Evolutionary conservation across 2,888 invertebrate species (phyloP), one percentile per base, ranked within the genome.

Genomic region (Thumatha senex): DNA sequence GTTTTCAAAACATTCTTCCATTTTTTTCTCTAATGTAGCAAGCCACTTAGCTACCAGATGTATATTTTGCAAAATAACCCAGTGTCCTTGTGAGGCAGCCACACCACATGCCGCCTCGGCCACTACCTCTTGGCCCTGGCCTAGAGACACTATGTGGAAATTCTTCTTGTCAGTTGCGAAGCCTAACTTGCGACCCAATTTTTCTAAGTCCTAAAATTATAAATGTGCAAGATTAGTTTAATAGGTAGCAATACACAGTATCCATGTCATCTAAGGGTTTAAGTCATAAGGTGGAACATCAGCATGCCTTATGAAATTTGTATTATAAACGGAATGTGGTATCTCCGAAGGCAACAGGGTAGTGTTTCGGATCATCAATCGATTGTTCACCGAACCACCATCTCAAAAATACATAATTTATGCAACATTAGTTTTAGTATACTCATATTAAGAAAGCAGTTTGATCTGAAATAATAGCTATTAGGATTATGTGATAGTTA

Each of bases 21-120:
- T 95, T 81, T 96, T 96, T 86, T 98, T 98, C 78, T 98, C 98
- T 14, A 98, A 89, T 0, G 93, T 94, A 0, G 96, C 84, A n/a
- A 98, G 88, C 98, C 98, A 98, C 66, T 93, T 96, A 14, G 95
- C 94, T 0, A 98, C 98, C 56, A 98, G 92, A 86, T 98, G 98
- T 51, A 98, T 95, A 80, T 98, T 98, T 92, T 98, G 95, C 40
- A 98, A 86, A 52, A 98, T 96, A 13, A 98, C 98, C 98, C 98
- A 98, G 72, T 98, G 96, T 0, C 98, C 98, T 33, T 93, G 77
- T 34, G 84, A 87, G 0, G 96, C 93, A 0, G 97, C 96, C 0
- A 94, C 75, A 40, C 95, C 94, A 93, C 98, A 95, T 0, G 97
- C 96, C 60, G 94, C 93, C 78, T 98, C 98, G 0, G 98, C 98